Conservation (phyloP, 2,888 invertebrate genomes). For the Chymomyza caudatula region DNA sequence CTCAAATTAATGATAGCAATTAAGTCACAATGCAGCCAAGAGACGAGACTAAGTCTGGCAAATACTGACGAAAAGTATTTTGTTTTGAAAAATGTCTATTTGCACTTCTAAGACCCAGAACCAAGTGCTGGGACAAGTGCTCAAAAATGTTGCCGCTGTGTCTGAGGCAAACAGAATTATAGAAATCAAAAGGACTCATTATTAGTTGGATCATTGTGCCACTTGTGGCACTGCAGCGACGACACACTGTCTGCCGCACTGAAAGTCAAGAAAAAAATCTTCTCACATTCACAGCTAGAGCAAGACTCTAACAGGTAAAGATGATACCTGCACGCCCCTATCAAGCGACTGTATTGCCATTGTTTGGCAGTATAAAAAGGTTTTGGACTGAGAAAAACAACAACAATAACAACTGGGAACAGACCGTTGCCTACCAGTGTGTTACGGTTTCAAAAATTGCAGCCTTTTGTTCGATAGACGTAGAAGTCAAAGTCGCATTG, state of each 20-base stretch:
- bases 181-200: conserved; percentile 47
- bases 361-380: conserved; percentile 44
- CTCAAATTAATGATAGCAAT: conserved; percentile 58
- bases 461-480: conserved; percentile 54
- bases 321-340: conserved; percentile 77
- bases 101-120: conserved; percentile 25
- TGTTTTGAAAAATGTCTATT: conserved; percentile 50
- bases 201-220: conserved; percentile 45
- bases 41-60: conserved; percentile 25
- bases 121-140: conserved; percentile 31
- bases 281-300: conserved; percentile 56
- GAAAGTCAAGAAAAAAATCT: conserved; percentile 41
- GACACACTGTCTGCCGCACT: conserved; percentile 62
- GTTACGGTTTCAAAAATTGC: conserved; percentile 53
- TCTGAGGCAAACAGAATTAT: conserved; percentile 42
- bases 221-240: conserved; percentile 45
- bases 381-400: not conserved
- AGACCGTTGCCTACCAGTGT: conserved; percentile 42
- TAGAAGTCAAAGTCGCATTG: conserved; percentile 58
- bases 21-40: conserved; percentile 32
- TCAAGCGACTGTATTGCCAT: conserved; percentile 72
- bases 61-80: conserved; percentile 36
- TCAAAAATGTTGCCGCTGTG: conserved; percentile 37
- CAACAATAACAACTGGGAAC: not conserved
- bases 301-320: conserved; percentile 57